These are phyloP conservation scores for Dendrolimus houi DNA, from an alignment of 2,888 invertebrate species.

Conservation along the genomic window DNA sequence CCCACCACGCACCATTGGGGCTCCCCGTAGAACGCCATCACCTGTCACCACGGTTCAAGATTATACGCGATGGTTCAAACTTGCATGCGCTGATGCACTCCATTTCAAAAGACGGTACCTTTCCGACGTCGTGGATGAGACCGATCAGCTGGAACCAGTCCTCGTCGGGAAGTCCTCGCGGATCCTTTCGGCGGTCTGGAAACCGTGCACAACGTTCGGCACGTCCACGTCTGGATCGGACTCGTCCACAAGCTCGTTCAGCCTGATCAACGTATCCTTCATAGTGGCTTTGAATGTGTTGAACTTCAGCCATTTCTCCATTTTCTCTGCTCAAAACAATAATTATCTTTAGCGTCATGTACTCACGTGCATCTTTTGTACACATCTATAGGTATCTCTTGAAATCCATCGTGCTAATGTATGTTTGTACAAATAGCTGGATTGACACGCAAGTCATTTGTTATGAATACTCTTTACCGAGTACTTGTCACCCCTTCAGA, in stretches of 20 bases:
- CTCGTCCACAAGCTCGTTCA: slow-evolving; percentile 95
- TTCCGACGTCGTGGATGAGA: slow-evolving; percentile 96
- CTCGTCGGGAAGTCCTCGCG: slow-evolving; percentile 87
- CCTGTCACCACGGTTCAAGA: slow-evolving; percentile 45
- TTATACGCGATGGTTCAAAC: no score
- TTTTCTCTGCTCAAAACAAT: slow-evolving; percentile 69
- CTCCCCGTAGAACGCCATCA: slow-evolving; percentile 89
- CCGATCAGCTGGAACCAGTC: slow-evolving; percentile 98
- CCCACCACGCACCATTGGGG: slow-evolving; percentile 98
- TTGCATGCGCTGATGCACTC: no score
- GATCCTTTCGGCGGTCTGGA: slow-evolving; percentile 96
- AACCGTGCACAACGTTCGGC: slow-evolving; percentile 96
- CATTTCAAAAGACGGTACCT: slow-evolving; percentile 67
- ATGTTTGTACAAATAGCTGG: no score
- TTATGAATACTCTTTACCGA: no score
- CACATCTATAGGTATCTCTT: no score
- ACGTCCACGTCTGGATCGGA: slow-evolving; percentile 96
- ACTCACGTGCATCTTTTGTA: no score
- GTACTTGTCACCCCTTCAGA: no score
- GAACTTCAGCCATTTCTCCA: slow-evolving; percentile 88
- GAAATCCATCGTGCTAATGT: no score
- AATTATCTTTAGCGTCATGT: no score
- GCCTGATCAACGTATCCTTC: slow-evolving; percentile 88
- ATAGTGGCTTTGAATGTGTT: slow-evolving; percentile 88
- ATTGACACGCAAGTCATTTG: no score